Percentiles rank a stretch among this genome's conserved stretches.
These are phyloP conservation scores for Macroramphosus scolopax DNA, from an alignment of 2,797 vertebrate species.

Conservation along the genomic window DNA sequence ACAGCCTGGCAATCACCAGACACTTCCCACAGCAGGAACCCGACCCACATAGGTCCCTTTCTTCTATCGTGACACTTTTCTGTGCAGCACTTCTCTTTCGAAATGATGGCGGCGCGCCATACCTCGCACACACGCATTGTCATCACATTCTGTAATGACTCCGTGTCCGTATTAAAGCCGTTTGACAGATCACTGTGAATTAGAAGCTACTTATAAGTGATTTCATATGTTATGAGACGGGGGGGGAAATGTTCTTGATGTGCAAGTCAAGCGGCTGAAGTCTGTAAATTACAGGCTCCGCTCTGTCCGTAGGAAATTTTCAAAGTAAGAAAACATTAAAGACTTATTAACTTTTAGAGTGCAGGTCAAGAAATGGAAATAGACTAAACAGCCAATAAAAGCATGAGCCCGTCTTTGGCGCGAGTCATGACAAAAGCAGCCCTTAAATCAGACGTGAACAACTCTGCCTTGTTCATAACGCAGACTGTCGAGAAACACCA, in stretches of 20 bases:
- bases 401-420: conserved; percentile 70
- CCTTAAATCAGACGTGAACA: conserved; percentile 76
- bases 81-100: conserved; percentile 62
- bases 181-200: conserved; percentile 60
- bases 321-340: conserved; percentile 72
- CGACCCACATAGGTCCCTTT: conserved; percentile 53
- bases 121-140: conserved; percentile 51
- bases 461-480: conserved; percentile 65
- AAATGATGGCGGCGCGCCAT: conserved; percentile 39
- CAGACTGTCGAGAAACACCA: conserved; percentile 42
- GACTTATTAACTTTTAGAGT: conserved; percentile 71
- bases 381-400: conserved; percentile 72
- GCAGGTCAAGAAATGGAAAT: conserved; percentile 74
- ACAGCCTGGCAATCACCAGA: conserved; percentile 71
- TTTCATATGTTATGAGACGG: conserved; percentile 61
- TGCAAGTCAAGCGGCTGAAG: conserved; percentile 45
- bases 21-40: conserved; percentile 74
- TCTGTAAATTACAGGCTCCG: conserved; percentile 67
- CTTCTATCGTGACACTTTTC: conserved; percentile 64
- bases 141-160: conserved; percentile 52
- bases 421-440: conserved; percentile 70
- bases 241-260: conserved; percentile 43
- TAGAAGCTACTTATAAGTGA: conserved; percentile 64
- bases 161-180: conserved; percentile 50
- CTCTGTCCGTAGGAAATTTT: conserved; percentile 59